Conservation (phyloP, 2,888 invertebrate species). For the Epinotia demarniana region DNA sequence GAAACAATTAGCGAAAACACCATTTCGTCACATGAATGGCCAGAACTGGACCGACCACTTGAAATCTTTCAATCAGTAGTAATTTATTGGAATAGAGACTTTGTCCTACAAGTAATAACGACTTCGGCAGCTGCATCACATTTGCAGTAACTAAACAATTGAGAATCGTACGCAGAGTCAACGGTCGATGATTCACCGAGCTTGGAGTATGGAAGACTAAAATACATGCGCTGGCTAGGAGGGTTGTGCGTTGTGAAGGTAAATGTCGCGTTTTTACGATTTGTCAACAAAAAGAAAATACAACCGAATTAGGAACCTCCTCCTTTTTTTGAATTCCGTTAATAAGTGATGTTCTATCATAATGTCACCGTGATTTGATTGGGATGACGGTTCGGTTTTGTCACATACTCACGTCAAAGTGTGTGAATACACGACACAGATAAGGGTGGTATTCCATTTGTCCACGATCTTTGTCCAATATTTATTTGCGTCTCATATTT, state of each 20-base stretch:
- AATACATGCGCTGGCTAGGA: conserved; percentile 11
- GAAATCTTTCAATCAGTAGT: background rate
- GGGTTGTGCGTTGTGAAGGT: conserved; percentile 21
- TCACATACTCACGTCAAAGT: too few relatives aligned
- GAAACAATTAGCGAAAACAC: conserved; percentile 41
- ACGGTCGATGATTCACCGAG: conserved; percentile 66
- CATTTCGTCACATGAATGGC: conserved; percentile 44
- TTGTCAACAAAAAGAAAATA: conserved; percentile 32
- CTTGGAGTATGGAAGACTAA: conserved; percentile 34
- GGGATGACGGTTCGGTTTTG: background rate
- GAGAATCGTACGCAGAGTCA: conserved; percentile 54
- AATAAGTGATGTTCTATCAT: conserved; percentile 8
- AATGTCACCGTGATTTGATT: background rate
- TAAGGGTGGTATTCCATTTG: too few relatives aligned
- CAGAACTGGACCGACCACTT: conserved; percentile 27
- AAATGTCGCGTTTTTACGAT: conserved; percentile 24
- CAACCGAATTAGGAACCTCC: too few relatives aligned
- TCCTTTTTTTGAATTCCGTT: too few relatives aligned
- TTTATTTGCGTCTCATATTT: too few relatives aligned
- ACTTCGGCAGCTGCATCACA: background rate
- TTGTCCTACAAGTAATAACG: conserved; percentile 1
- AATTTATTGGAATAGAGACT: background rate
- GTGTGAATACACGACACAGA: too few relatives aligned
- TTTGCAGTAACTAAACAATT: conserved; percentile 39
- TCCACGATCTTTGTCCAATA: too few relatives aligned